Conservation (phyloP, 2,113 vertebrate genomes). For the Carassius carassius region DNA sequence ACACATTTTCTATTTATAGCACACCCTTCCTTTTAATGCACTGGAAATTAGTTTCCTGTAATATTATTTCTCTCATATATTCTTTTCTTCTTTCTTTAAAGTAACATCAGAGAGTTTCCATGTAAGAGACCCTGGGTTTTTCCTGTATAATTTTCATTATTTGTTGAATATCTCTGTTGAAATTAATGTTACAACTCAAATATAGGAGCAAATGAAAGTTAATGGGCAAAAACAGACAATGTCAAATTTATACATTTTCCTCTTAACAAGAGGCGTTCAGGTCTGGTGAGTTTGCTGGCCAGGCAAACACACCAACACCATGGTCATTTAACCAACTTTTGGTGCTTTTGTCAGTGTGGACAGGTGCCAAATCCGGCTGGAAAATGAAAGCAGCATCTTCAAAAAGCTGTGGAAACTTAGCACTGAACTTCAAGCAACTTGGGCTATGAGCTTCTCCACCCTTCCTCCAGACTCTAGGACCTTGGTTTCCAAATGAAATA, state of each 20-base stretch:
- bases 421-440: no score
- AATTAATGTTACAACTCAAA: neutral
- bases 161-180: neutral
- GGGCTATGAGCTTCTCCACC: no score
- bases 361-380: no score
- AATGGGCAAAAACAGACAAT: neutral
- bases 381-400: no score
- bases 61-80: neutral
- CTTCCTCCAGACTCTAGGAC: no score
- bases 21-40: conserved; percentile 25
- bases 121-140: neutral
- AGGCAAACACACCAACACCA: no score
- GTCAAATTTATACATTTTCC: neutral
- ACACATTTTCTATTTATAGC: conserved; percentile 9
- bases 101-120: neutral
- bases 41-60: neutral
- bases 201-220: neutral
- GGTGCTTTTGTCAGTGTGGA: no score
- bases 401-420: no score
- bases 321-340: no score
- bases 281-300: no score
- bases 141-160: neutral
- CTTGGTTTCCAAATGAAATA: no score
- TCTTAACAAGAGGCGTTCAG: no score
- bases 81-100: neutral